Percentiles rank a stretch among this genome's conserved stretches.
These are phyloP conservation scores for Nibea coibor DNA, from an alignment of 2,113 vertebrate species.

Conservation along the genomic window DNA sequence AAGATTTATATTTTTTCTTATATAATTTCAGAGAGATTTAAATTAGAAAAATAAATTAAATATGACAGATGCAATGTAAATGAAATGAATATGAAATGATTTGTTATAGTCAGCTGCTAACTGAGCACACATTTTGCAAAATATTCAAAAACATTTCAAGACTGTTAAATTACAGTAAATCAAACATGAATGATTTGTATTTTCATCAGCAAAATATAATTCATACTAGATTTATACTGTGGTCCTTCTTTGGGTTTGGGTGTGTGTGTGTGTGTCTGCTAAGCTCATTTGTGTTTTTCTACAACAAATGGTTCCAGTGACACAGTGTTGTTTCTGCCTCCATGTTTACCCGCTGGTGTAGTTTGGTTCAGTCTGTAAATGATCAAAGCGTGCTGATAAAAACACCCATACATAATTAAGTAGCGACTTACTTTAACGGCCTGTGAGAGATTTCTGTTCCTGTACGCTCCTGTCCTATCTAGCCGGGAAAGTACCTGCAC, in stretches of 20 bases:
- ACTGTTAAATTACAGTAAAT: conserved; percentile 1
- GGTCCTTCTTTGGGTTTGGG: neutral
- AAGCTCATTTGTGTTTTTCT: neutral
- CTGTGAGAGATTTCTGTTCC: neutral
- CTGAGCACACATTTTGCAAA: neutral
- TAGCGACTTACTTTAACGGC: neutral
- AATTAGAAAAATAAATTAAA: neutral
- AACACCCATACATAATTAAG: neutral
- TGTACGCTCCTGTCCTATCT: neutral
- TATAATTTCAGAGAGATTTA: neutral
- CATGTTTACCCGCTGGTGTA: neutral
- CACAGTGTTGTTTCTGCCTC: neutral
- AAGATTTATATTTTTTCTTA: neutral
- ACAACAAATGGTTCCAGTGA: neutral
- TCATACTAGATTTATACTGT: too few species aligned
- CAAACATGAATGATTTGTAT: neutral
- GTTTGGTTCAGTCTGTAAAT: neutral
- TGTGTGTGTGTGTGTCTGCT: neutral
- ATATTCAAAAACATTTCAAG: neutral
- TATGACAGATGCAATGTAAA: neutral
- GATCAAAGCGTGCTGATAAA: neutral
- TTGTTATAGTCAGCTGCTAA: neutral
- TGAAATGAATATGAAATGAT: neutral
- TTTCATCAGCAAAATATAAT: neutral
- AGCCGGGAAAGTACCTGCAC: conserved; percentile 25